phyloP scores from a whole-genome alignment of 2,888 invertebrate genomes.

The Leptopilina myrica region DNA sequence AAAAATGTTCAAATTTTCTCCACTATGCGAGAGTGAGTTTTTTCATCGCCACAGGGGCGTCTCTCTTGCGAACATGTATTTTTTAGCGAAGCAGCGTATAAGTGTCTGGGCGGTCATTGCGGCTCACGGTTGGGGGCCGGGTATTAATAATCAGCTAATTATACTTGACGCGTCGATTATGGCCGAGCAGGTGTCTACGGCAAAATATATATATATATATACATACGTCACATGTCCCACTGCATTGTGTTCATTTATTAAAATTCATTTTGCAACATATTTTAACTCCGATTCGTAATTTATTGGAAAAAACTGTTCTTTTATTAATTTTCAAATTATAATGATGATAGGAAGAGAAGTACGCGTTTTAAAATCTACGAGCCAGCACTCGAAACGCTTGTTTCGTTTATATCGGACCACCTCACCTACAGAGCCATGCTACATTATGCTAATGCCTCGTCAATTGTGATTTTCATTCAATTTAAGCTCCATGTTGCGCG shows the following conservation, averaged over 20 bases:
- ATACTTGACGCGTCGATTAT: slow-evolving; percentile 50
- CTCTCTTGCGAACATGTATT: slow-evolving; percentile 42
- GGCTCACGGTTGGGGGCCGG: slow-evolving; percentile 47
- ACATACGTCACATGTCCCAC: slow-evolving; percentile 45
- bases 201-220: slow-evolving; percentile 48
- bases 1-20: too few species aligned
- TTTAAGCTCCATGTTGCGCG: slow-evolving; percentile 66
- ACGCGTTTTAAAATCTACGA: slow-evolving; percentile 53
- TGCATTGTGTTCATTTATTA: too few species aligned
- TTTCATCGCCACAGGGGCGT: slow-evolving; percentile 40
- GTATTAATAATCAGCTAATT: slow-evolving; percentile 56
- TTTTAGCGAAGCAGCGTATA: slow-evolving; percentile 45
- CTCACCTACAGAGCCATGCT: slow-evolving; percentile 64
- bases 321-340: slow-evolving; percentile 6
- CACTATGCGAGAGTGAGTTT: too few species aligned
- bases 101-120: slow-evolving; percentile 39
- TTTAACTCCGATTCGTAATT: slow-evolving; percentile 17
- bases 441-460: slow-evolving; percentile 68
- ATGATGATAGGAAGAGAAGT: slow-evolving; percentile 51
- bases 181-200: slow-evolving; percentile 51
- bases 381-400: slow-evolving; percentile 54
- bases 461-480: slow-evolving; percentile 69
- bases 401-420: slow-evolving; percentile 63
- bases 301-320: too few species aligned
- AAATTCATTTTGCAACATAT: neutral